Conservation (phyloP, 2,888 invertebrate species). For the Tineola bisselliella region DNA sequence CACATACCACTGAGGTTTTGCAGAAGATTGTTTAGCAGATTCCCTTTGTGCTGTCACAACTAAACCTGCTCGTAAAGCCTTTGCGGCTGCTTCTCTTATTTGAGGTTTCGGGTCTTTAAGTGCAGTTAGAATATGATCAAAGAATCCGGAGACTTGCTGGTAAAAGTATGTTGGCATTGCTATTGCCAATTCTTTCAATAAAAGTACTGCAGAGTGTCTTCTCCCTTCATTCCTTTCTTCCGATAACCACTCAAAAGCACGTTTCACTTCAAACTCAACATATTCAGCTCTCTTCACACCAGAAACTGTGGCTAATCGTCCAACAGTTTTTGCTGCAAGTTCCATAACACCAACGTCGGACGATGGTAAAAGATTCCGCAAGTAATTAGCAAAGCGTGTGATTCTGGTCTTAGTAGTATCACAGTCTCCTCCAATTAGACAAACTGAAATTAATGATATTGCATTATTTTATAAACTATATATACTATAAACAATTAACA, state of each 20-base stretch:
- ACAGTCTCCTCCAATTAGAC: conserved; percentile 91
- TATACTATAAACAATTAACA: too few relatives aligned
- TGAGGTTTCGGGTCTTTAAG: conserved; percentile 90
- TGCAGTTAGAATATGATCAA: conserved; percentile 92
- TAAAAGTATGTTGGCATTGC: conserved; percentile 98
- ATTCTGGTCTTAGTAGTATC: conserved; percentile 91
- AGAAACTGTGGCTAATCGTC: conserved; percentile 88
- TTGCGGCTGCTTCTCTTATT: conserved; percentile 92
- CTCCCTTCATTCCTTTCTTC: conserved; percentile 92
- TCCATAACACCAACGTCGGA: conserved; percentile 95
- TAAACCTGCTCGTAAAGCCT: conserved; percentile 93
- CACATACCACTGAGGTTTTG: conserved; percentile 91
- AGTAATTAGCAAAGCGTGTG: conserved; percentile 91
- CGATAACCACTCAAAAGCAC: conserved; percentile 94
- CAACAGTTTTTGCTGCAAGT: conserved; percentile 94
- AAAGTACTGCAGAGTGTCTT: conserved; percentile 90
- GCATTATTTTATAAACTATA: neutral
- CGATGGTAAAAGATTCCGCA: conserved; percentile 89
- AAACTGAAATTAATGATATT: conserved; percentile 70
- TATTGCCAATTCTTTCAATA: conserved; percentile 91
- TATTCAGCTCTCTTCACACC: conserved; percentile 96
- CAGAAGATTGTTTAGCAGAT: conserved; percentile 89
- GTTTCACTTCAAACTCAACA: conserved; percentile 97
- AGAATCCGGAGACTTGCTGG: conserved; percentile 92
- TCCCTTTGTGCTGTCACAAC: conserved; percentile 96